A percentile compares a stretch with the other conserved stretches of the same genome.
These are phyloP conservation scores for Lycodopsis pacificus DNA, from an alignment of 2,797 vertebrate species.

Conservation along the genomic window DNA sequence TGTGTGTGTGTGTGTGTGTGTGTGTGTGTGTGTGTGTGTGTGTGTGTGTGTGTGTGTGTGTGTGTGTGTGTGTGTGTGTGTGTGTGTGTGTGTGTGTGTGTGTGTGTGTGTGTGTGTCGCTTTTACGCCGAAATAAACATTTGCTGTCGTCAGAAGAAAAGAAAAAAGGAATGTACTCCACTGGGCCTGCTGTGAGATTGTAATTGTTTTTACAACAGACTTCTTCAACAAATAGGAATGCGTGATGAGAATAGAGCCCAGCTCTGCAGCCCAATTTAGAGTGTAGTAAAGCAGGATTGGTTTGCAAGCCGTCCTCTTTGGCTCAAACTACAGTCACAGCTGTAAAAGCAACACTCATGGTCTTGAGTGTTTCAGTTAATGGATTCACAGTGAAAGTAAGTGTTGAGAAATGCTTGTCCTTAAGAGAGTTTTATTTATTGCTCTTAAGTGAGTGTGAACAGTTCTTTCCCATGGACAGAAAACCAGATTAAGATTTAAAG, in stretches of 20 bases:
- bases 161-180: slow-evolving; percentile 12
- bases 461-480: background rate
- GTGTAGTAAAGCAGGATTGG: slow-evolving; percentile 27
- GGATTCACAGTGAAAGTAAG: slow-evolving; percentile 2
- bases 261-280: slow-evolving; percentile 29
- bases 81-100: slow-evolving; percentile 9
- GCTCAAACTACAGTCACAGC: slow-evolving; percentile 10
- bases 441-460: background rate
- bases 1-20: slow-evolving; percentile 9
- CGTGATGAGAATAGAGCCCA: slow-evolving; percentile 20
- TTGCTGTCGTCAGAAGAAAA: slow-evolving; percentile 38
- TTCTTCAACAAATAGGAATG: slow-evolving; percentile 30
- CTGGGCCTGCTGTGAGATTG: slow-evolving; percentile 13
- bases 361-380: slow-evolving; percentile 8
- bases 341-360: slow-evolving; percentile 6
- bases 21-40: slow-evolving; percentile 9
- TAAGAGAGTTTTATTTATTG: slow-evolving; percentile 22
- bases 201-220: slow-evolving; percentile 32
- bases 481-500: slow-evolving; percentile 12
- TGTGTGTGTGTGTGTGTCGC: slow-evolving; percentile 20
- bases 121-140: slow-evolving; percentile 42
- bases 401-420: slow-evolving; percentile 54
- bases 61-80: slow-evolving; percentile 9
- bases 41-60: slow-evolving; percentile 9
- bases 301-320: slow-evolving; percentile 29